phyloP scores from a whole-genome alignment of 2,888 invertebrate species.

The Tupiocoris notatus region DNA sequence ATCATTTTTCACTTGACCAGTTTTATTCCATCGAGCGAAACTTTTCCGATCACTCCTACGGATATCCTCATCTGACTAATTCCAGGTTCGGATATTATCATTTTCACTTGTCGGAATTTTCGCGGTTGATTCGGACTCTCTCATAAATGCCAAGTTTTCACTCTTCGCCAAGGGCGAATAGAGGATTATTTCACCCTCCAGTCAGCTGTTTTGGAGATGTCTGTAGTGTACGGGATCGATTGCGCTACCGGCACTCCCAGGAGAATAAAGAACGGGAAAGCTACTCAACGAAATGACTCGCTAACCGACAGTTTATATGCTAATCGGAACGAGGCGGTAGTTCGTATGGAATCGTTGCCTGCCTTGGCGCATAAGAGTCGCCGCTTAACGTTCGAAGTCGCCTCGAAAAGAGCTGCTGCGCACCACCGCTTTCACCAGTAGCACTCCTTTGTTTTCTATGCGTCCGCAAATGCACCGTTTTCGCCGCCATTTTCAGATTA shows the following conservation, averaged over 20 bases:
- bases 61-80: no score
- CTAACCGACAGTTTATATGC: conserved; percentile 40
- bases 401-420: background rate
- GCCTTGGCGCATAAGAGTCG: background rate
- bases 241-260: no score
- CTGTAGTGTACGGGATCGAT: background rate
- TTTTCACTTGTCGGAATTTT: no score
- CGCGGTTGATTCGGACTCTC: no score
- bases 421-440: background rate
- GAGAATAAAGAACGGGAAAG: conserved; percentile 2
- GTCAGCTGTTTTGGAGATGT: background rate
- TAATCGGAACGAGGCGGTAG: no score
- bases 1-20: no score
- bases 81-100: no score
- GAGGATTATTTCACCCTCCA: background rate
- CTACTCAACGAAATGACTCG: conserved; percentile 37
- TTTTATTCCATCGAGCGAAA: no score
- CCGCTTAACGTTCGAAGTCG: background rate
- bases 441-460: background rate
- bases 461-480: background rate
- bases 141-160: background rate
- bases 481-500: conserved; percentile 1
- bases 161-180: background rate
- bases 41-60: no score
- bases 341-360: no score